A percentile compares a stretch with the other conserved stretches of the same genome.
Evolutionary conservation across 2,888 invertebrate genomes (phyloP).

Genomic region (Anthoptus insignis): DNA sequence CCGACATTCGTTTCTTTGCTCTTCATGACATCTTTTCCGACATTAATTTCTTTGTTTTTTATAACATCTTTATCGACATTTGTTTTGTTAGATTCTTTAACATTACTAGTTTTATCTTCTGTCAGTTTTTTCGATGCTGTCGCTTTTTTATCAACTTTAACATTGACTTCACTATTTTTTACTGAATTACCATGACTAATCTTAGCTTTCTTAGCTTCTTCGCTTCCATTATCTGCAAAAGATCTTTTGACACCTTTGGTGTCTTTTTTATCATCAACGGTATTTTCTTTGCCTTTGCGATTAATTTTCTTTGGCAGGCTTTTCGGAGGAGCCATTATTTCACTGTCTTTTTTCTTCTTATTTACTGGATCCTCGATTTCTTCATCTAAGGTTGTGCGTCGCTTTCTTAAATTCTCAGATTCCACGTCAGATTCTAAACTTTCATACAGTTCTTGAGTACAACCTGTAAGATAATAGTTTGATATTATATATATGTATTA

Average conservation of each 20-base stretch:
- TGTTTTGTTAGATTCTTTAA: neutral
- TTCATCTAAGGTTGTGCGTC: constrained; percentile 50
- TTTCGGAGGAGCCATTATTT: constrained; percentile 76
- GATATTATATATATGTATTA: neutral
- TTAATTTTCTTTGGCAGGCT: constrained; percentile 64
- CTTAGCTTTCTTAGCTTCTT: constrained; percentile 21
- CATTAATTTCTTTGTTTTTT: neutral
- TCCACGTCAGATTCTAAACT: constrained; percentile 60
- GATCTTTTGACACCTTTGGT: constrained; percentile 18
- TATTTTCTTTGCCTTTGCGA: constrained; percentile 26
- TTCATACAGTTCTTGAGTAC: constrained; percentile 50
- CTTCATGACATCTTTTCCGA: neutral
- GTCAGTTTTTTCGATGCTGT: neutral
- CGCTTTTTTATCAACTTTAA: neutral
- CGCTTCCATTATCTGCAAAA: neutral
- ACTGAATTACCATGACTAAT: neutral
- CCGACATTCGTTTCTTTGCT: no score
- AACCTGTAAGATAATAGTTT: constrained; percentile 20
- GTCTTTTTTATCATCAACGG: neutral
- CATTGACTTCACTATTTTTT: neutral
- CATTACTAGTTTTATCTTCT: neutral
- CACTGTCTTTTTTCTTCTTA: constrained; percentile 49
- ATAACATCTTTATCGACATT: neutral
- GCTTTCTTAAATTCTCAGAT: constrained; percentile 50
- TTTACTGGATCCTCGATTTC: constrained; percentile 49